phyloP scores from a whole-genome alignment of 2,113 vertebrate species.

The Pomatorhinus ruficollis region DNA sequence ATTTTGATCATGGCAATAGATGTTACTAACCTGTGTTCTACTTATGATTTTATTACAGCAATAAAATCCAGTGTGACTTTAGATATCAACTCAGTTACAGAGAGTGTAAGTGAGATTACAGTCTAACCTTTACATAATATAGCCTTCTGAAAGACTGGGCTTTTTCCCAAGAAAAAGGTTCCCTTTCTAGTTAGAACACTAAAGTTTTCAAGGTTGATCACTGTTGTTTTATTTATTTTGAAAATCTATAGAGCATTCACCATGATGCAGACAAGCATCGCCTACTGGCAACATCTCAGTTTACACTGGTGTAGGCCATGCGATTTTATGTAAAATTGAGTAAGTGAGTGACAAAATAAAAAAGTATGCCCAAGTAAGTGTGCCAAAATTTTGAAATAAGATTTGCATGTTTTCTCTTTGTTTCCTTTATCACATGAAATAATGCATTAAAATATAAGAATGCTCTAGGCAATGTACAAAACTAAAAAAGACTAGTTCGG shows the following conservation, averaged over 20 bases:
- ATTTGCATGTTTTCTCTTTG: background rate
- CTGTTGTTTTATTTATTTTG: background rate
- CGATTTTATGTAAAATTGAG: background rate
- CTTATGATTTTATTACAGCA: background rate
- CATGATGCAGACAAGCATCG: background rate
- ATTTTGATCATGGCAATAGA: background rate
- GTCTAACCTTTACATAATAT: background rate
- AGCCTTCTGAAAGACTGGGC: background rate
- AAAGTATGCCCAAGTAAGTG: background rate
- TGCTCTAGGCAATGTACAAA: background rate
- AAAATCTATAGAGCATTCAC: background rate
- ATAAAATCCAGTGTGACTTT: background rate
- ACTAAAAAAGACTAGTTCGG: slow-evolving; percentile 15
- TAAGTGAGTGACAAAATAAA: background rate
- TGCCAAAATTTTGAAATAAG: background rate
- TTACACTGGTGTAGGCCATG: background rate
- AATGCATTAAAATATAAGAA: background rate
- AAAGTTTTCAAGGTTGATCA: background rate
- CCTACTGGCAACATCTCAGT: background rate
- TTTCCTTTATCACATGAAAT: background rate
- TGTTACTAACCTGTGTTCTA: background rate
- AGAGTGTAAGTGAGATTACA: background rate
- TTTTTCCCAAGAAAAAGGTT: background rate
- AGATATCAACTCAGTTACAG: background rate
- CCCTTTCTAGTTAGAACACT: background rate